Evolutionary conservation across 1,140 invertebrate species (phyloP).

Genomic region (Papilio xuthus): DNA sequence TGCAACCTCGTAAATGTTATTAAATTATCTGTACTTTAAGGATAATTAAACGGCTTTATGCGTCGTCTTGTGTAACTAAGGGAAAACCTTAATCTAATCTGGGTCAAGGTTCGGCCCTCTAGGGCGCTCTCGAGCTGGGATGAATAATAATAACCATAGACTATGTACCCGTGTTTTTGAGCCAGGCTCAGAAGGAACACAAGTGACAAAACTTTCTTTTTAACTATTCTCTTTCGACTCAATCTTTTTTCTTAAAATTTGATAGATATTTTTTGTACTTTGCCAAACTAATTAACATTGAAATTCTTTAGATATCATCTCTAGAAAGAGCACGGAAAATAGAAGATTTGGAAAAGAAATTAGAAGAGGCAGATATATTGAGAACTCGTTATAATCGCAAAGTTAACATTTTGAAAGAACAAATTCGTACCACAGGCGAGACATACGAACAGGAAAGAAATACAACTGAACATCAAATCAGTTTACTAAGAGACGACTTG

Average conservation of each 20-base stretch:
- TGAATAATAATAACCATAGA: slow-evolving; percentile 11
- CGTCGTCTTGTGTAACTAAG: neutral
- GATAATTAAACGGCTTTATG: neutral
- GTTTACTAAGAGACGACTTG: slow-evolving; percentile 86
- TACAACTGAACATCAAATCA: slow-evolving; percentile 86
- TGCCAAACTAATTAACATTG: neutral
- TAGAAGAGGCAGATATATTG: slow-evolving; percentile 88
- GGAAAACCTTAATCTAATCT: neutral
- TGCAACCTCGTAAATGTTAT: neutral
- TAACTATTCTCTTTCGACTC: no score
- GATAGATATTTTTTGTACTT: neutral
- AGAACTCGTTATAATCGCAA: slow-evolving; percentile 87
- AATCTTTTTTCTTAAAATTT: neutral
- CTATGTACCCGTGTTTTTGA: neutral
- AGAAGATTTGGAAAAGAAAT: slow-evolving; percentile 89
- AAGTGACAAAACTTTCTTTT: no score
- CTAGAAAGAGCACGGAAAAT: slow-evolving; percentile 91
- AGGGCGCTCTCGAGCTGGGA: neutral
- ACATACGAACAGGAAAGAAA: slow-evolving; percentile 86
- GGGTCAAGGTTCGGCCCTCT: slow-evolving; percentile 7
- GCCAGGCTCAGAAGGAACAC: neutral
- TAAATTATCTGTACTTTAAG: neutral
- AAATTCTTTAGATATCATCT: slow-evolving; percentile 85
- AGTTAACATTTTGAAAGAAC: slow-evolving; percentile 86
- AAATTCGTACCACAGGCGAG: slow-evolving; percentile 83